phyloP scores from a whole-genome alignment of 2,888 invertebrate genomes.

The Diachrysia chrysitis region DNA sequence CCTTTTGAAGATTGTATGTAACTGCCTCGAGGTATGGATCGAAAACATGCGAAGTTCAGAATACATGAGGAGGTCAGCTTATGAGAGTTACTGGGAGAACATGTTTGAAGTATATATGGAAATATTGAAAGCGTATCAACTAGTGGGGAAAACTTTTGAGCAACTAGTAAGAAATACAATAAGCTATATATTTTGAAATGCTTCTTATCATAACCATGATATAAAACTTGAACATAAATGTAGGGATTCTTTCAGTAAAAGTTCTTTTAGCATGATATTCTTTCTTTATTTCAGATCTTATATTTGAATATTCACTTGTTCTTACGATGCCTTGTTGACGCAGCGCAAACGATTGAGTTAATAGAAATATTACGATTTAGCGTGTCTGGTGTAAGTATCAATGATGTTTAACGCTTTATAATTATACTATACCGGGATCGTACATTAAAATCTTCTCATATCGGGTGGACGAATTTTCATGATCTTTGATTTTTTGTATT shows the following conservation, averaged over 20 bases:
- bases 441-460: too few species aligned
- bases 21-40: constrained; percentile 7
- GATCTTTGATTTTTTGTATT: too few species aligned
- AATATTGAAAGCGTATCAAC: constrained; percentile 18
- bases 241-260: too few species aligned
- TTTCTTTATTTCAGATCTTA: neutral
- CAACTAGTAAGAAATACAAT: neutral
- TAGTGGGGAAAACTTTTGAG: neutral
- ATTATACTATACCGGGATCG: too few species aligned
- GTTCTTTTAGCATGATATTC: too few species aligned
- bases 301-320: constrained; percentile 4
- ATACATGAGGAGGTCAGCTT: neutral
- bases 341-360: neutral
- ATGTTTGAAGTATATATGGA: constrained; percentile 27
- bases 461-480: too few species aligned
- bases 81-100: constrained; percentile 20
- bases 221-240: too few species aligned
- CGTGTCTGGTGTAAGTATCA: neutral
- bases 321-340: neutral
- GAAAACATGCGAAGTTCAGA: constrained; percentile 8
- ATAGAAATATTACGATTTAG: neutral
- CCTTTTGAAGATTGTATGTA: neutral
- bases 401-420: neutral
- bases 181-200: too few species aligned
- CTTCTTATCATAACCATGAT: too few species aligned